Conservation (phyloP, 2,113 vertebrate genomes). For the Chroicocephalus ridibundus region DNA sequence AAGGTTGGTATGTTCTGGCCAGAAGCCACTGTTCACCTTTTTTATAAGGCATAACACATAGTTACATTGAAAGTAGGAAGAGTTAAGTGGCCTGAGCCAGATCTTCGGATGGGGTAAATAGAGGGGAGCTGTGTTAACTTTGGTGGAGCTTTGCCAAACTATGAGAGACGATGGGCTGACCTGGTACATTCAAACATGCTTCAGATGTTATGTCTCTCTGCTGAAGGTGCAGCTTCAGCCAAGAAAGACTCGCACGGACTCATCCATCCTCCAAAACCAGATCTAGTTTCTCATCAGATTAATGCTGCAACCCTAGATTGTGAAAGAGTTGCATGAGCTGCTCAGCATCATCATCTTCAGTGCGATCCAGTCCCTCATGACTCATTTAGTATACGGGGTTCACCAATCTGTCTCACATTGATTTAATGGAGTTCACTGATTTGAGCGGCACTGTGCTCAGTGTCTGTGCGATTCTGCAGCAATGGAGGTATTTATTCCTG, state of each 20-base stretch:
- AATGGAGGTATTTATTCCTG: not conserved
- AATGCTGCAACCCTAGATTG: not conserved
- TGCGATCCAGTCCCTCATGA: not conserved
- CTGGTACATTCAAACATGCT: not conserved
- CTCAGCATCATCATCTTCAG: not conserved
- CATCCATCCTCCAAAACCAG: accelerated
- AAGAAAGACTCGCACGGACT: accelerated
- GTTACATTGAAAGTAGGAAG: not conserved
- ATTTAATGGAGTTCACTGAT: not conserved
- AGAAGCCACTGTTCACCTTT: not conserved
- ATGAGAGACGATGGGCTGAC: not conserved
- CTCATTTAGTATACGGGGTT: not conserved
- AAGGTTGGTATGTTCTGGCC: not conserved
- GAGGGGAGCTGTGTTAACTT: not conserved
- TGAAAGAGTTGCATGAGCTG: not conserved
- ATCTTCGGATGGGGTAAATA: not conserved
- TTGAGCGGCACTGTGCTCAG: not conserved
- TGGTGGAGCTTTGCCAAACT: not conserved
- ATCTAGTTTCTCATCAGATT: not conserved
- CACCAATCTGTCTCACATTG: not conserved
- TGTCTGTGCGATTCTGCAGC: not conserved
- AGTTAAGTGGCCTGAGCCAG: not conserved
- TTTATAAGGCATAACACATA: not conserved
- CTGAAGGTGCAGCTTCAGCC: not conserved
- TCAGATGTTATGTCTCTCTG: not conserved